phyloP scores from a whole-genome alignment of 1,140 invertebrate species.

The Drosophila gunungcola region DNA sequence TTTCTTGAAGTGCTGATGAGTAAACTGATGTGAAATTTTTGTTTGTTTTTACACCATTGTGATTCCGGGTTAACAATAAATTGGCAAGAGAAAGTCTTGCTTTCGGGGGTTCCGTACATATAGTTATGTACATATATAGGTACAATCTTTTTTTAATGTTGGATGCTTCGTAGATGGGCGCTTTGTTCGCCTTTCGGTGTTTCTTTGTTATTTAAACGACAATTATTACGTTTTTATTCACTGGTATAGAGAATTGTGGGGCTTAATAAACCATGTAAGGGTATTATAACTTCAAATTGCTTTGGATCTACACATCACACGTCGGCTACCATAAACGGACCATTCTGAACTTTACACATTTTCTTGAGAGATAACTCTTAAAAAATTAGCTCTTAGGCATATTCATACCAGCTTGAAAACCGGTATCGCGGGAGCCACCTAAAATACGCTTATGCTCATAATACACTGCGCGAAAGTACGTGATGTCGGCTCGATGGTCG shows the following conservation, averaged over 20 bases:
- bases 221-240: conserved; percentile 23
- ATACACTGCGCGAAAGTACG: conserved; percentile 23
- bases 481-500: conserved; percentile 2
- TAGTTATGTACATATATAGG: conserved; percentile 3
- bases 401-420: conserved; percentile 50
- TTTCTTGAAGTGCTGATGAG: conserved; percentile 5
- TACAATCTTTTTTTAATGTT: conserved; percentile 6
- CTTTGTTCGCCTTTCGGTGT: conserved; percentile 7
- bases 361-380: conserved; percentile 46
- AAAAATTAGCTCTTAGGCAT: conserved; percentile 53
- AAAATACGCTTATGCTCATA: conserved; percentile 27
- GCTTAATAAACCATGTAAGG: neutral
- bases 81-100: conserved; percentile 47
- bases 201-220: conserved; percentile 36
- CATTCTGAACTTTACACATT: conserved; percentile 51
- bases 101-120: conserved; percentile 19
- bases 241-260: neutral
- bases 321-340: conserved; percentile 15
- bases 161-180: conserved; percentile 17
- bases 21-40: conserved; percentile 24
- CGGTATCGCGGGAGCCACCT: conserved; percentile 52
- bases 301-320: conserved; percentile 12
- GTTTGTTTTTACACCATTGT: conserved; percentile 34
- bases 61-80: conserved; percentile 24
- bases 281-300: neutral